Evolutionary conservation across 2,888 invertebrate genomes (phyloP), one percentile per base, ranked within the genome.

Genomic region (Oligia strigilis): DNA sequence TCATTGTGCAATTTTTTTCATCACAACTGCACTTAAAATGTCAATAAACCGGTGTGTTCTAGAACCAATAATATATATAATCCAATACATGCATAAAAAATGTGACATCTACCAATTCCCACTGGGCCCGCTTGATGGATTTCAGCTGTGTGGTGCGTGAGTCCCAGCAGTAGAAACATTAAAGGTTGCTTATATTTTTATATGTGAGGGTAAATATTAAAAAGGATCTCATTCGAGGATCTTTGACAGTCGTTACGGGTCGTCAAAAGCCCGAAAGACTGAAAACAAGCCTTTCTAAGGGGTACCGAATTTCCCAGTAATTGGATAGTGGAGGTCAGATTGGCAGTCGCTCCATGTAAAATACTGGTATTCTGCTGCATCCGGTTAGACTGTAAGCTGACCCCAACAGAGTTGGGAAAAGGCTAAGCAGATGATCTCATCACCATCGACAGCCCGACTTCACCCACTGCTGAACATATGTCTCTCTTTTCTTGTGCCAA

Each of bases 101-200:
- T n/a, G 17, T 46, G 58, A 52, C 29, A 52, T n/a, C 6, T 17
- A 58, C 29, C 9, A 65, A 29, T 40, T 40, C 49, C 14, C 75
- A 62, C 60, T 55, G 40, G 76, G 23, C 46, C 46, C 46, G 14
- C 67, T 6, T 69, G 69, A 64, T 80, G 40, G 46, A 69, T 40
- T 4, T 80, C 40, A 82, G 46, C 60, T 60, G 9, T 67, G 60
- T 40, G 13, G 13, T 46, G n/a, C 13, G 19, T 13, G 46, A 62
- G 67, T 23, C 67, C 67, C 83, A 77, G 77, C 14, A 55, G 69
- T 55, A 77, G 29, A 13, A 62, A 69, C 29, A 62, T 76, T 60
- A 75, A 82, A 36, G 14, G 60, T 52, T n/a, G n/a, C 60, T 43
- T 60, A 80, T 52, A 19, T 66, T 36, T 66, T 55, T 40, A 36